These are phyloP conservation scores for Holcopasites calliopsidis DNA, from an alignment of 1,140 invertebrate genomes.

Conservation along the genomic window DNA sequence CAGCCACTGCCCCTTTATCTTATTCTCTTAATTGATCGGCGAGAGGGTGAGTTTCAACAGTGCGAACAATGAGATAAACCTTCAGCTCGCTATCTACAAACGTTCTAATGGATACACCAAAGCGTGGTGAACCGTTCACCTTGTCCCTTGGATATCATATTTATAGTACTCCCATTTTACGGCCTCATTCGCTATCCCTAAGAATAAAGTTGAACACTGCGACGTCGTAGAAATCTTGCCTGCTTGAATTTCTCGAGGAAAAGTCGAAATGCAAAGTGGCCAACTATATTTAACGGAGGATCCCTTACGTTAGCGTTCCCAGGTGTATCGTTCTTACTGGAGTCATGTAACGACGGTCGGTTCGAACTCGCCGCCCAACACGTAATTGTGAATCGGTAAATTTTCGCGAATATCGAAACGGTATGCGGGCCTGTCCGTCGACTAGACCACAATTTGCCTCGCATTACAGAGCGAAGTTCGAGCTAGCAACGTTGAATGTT, in stretches of 20 bases:
- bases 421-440: neutral
- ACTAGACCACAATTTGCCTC: constrained; percentile 1
- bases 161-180: too few relatives aligned
- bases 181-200: too few relatives aligned
- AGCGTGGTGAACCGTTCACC: too few relatives aligned
- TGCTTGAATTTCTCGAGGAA: neutral
- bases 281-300: neutral
- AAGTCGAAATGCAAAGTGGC: neutral
- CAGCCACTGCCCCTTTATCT: too few relatives aligned
- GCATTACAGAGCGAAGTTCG: constrained; percentile 3
- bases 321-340: neutral
- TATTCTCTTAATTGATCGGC: too few relatives aligned
- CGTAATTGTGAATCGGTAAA: constrained; percentile 32
- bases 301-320: neutral
- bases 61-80: too few relatives aligned
- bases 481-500: constrained; percentile 17
- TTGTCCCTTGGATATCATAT: too few relatives aligned
- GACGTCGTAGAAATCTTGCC: too few relatives aligned
- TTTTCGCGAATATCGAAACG: constrained; percentile 12
- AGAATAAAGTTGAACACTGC: too few relatives aligned
- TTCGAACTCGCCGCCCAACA: neutral
- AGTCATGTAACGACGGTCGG: neutral
- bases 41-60: too few relatives aligned
- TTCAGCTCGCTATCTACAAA: too few relatives aligned
- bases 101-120: too few relatives aligned